Evolutionary conservation across 2,888 invertebrate species (phyloP), one percentile per base, ranked within the genome.

Genomic region (Tipula confusa): DNA sequence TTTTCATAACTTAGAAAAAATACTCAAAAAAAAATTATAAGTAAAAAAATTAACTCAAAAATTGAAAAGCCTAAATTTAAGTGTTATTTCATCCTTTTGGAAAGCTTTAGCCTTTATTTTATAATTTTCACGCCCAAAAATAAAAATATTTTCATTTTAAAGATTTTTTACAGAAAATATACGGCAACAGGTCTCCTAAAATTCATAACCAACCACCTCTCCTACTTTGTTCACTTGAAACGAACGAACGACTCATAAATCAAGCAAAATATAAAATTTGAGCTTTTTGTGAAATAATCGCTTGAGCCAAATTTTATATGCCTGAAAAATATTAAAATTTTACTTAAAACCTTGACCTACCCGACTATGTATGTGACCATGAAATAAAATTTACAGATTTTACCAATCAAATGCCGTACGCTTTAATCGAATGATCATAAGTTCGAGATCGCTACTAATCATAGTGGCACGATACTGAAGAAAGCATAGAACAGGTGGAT

Each of bases 31-130:
- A 18, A 24, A 13, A 24, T 64, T 64, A 7, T 18, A 24, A 5
- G 64, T 64, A 64, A 64, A 64, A 43, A 43, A 64, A 24, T n/a
- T n/a, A 18, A 64, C 64, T 64, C 64, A 64, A 64, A 43, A 64
- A 64, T 64, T 64, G 24, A 64, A 64, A 64, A 64, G 64, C 11
- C 11, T n/a, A 64, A 64, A 64, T 24, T 64, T 64, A 64, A n/a
- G n/a, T n/a, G 24, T 18, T 64, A 11, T 64, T 64, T 64, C 18
- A 64, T 64, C 64, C 24, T 64, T 64, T 64, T 18, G 64, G 24
- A 64, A 64, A 64, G 18, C 24, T 24, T 64, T 64, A 64, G n/a
- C 43, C 2, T 64, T 64, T 15, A 5, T 43, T 64, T 4, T 15
- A 48, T 48, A 6, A 48, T 1, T 64, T 64, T 64, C 64, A 64